These are phyloP conservation scores for Eristalis tenax DNA, from an alignment of 2,888 invertebrate species.

Conservation along the genomic window DNA sequence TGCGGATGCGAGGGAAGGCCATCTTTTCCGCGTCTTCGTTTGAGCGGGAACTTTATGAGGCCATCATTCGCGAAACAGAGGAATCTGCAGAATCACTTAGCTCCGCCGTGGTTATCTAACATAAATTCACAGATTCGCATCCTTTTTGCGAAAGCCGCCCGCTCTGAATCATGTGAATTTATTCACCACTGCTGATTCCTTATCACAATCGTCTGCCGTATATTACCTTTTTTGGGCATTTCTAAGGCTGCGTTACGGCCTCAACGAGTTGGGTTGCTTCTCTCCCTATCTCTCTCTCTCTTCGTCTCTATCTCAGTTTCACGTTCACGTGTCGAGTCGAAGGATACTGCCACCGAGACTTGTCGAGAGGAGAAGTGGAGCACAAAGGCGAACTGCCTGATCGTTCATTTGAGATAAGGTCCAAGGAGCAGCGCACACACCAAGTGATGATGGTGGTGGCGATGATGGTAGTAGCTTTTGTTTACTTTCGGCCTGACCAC, in stretches of 20 bases:
- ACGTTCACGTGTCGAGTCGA: conserved; percentile 19
- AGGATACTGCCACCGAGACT: conserved; percentile 25
- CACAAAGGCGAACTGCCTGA: conserved; percentile 59
- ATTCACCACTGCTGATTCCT: conserved; percentile 70
- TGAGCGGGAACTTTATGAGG: conserved; percentile 68
- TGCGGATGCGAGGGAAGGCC: conserved; percentile 48
- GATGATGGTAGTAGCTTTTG: conserved; percentile 60
- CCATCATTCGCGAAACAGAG: conserved; percentile 64
- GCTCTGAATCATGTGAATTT: conserved; percentile 72
- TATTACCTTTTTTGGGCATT: conserved; percentile 71
- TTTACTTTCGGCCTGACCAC: conserved; percentile 50
- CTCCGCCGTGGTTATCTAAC: conserved; percentile 67
- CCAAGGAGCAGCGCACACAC: conserved; percentile 57
- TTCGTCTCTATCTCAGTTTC: neutral
- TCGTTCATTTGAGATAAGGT: conserved; percentile 62
- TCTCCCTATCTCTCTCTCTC: neutral
- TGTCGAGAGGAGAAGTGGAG: conserved; percentile 22
- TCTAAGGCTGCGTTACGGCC: conserved; percentile 61
- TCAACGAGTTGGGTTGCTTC: conserved; percentile 23
- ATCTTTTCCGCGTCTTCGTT: conserved; percentile 62
- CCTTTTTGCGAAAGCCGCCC: conserved; percentile 70
- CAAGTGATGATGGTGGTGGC: conserved; percentile 50
- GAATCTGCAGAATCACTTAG: conserved; percentile 71
- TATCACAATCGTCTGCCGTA: conserved; percentile 69
- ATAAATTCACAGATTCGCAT: conserved; percentile 72